Evolutionary conservation across 2,113 vertebrate species (phyloP).

Genomic region (Hypomesus transpacificus): DNA sequence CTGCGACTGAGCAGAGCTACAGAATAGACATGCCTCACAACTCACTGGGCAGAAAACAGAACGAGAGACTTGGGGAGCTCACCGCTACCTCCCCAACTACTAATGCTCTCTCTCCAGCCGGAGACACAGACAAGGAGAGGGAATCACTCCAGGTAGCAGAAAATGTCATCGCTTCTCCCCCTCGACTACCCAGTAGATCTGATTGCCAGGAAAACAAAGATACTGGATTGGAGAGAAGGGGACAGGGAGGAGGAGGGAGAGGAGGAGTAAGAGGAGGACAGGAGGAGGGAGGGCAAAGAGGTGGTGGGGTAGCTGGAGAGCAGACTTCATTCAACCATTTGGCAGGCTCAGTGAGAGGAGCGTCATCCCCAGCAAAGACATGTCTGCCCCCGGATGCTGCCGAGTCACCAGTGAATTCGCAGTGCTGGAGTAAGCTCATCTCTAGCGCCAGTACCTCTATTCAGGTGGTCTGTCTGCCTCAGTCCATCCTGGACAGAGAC

Average conservation of each 20-base stretch:
- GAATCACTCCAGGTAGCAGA: constrained; percentile 45
- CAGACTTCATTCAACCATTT: constrained; percentile 62
- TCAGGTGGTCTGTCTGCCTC: constrained; percentile 38
- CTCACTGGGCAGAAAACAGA: constrained; percentile 51
- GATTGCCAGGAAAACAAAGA: constrained; percentile 55
- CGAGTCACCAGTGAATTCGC: constrained; percentile 63
- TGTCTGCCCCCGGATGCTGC: constrained; percentile 64
- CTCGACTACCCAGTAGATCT: constrained; percentile 44
- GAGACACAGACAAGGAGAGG: constrained; percentile 53
- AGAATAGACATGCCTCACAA: constrained; percentile 65
- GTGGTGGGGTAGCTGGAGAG: constrained; percentile 49
- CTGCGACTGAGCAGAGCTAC: constrained; percentile 50
- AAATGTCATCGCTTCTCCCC: constrained; percentile 45
- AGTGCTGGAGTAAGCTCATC: constrained; percentile 49
- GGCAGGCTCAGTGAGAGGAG: constrained; percentile 53
- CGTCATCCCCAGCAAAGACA: constrained; percentile 58
- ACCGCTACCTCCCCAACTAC: constrained; percentile 34
- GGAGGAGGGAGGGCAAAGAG: constrained; percentile 15
- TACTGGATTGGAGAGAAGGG: constrained; percentile 46
- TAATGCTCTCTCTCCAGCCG: constrained; percentile 39
- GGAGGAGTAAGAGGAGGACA: constrained; percentile 27
- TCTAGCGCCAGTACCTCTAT: constrained; percentile 46
- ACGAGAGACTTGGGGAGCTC: constrained; percentile 40
- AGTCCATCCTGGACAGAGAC: background rate
- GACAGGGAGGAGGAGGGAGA: constrained; percentile 28